These are phyloP conservation scores for Pollicipes pollicipes DNA, from an alignment of 1,140 invertebrate genomes.

Conservation along the genomic window DNA sequence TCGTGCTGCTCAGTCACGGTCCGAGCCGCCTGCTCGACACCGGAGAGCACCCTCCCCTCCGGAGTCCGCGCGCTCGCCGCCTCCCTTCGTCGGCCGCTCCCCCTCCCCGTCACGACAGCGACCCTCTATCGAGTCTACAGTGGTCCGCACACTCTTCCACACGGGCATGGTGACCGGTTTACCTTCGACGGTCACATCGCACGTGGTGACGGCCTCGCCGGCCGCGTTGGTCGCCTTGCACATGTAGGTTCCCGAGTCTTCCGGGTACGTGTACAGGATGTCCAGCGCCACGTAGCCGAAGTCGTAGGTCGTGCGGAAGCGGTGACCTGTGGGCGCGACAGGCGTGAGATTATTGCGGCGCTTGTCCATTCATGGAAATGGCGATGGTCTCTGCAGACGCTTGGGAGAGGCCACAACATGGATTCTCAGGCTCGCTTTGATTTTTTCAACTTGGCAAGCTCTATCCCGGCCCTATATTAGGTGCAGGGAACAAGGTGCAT, in stretches of 20 bases:
- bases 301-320: conserved; percentile 42
- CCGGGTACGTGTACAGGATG: conserved; percentile 32
- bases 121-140: neutral
- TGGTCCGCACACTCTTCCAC: neutral
- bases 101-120: no score
- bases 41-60: no score
- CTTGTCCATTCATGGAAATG: no score
- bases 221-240: conserved; percentile 27
- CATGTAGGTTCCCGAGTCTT: conserved; percentile 31
- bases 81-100: no score
- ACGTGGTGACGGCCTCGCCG: conserved; percentile 55
- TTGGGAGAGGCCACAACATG: no score
- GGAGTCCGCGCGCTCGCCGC: no score
- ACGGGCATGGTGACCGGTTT: conserved; percentile 13
- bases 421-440: no score
- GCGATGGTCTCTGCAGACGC: no score
- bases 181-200: conserved; percentile 65
- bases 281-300: conserved; percentile 39
- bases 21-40: no score
- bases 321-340: conserved; percentile 32
- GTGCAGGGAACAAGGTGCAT: no score
- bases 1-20: neutral
- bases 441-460: no score
- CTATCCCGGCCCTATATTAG: no score
- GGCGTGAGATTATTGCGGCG: conserved; percentile 73